Percentiles rank a stretch among this genome's conserved stretches.
These are phyloP conservation scores for Chiloscyllium punctatum DNA, from an alignment of 2,797 vertebrate species.

Conservation along the genomic window DNA sequence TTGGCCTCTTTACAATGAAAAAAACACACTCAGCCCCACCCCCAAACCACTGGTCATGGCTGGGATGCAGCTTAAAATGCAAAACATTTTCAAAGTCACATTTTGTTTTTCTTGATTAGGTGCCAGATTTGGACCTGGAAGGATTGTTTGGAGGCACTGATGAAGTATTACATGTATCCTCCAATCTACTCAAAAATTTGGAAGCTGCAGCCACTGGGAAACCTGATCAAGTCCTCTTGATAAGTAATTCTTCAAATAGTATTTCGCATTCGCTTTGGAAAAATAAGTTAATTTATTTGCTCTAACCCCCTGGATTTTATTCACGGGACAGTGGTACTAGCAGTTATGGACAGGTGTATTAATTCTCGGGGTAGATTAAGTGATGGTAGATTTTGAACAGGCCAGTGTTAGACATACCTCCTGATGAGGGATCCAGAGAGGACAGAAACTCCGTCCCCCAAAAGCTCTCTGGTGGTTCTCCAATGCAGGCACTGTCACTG, in stretches of 20 bases:
- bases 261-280: neutral
- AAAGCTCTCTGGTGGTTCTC: neutral
- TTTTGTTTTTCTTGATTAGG: neutral
- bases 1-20: neutral
- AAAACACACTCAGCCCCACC: neutral
- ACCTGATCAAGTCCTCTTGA: slow-evolving; percentile 58
- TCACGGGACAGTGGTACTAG: neutral
- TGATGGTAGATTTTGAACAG: neutral
- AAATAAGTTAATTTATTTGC: neutral
- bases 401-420: neutral
- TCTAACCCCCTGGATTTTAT: neutral
- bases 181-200: slow-evolving; percentile 66
- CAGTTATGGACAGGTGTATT: neutral
- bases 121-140: slow-evolving; percentile 67
- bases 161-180: slow-evolving; percentile 71
- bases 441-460: neutral
- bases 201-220: slow-evolving; percentile 58
- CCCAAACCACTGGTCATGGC: neutral
- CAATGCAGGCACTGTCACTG: neutral
- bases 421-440: neutral
- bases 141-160: slow-evolving; percentile 78
- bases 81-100: neutral
- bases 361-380: neutral
- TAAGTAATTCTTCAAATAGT: slow-evolving; percentile 66
- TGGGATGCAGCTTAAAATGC: neutral